Evolutionary conservation across 2,888 invertebrate species (phyloP).

Genomic region (Catocala sponsa): DNA sequence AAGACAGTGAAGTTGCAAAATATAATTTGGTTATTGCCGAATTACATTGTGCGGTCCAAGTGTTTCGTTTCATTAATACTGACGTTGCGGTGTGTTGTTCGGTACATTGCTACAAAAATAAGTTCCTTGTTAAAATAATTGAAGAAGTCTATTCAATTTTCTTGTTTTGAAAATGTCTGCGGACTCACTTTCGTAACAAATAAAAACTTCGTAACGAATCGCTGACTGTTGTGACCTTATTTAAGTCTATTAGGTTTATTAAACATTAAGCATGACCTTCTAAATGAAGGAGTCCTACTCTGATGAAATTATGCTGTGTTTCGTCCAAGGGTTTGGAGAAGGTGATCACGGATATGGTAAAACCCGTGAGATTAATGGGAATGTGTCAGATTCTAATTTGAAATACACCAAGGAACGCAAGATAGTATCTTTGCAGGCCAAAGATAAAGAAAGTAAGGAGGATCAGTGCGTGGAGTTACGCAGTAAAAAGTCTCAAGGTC

Average conservation of each 20-base stretch:
- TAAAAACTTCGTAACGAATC: conserved; percentile 39
- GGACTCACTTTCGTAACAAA: conserved; percentile 41
- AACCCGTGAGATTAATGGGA: conserved; percentile 69
- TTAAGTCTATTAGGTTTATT: conserved; percentile 43
- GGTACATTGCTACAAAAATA: conserved; percentile 20
- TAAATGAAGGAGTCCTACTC: conserved; percentile 85
- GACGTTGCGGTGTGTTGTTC: conserved; percentile 24
- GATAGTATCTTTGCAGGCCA: conserved; percentile 59
- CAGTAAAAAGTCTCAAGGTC: conserved; percentile 57
- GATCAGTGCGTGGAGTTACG: conserved; percentile 60
- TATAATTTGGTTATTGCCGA: conserved; percentile 23
- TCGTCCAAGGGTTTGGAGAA: conserved; percentile 90
- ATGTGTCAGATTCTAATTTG: conserved; percentile 66
- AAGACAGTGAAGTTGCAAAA: conserved; percentile 37
- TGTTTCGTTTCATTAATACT: conserved; percentile 36
- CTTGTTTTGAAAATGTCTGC: conserved; percentile 45
- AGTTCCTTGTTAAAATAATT: conserved; percentile 29
- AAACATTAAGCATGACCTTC: conserved; percentile 70
- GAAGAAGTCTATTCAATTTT: conserved; percentile 44
- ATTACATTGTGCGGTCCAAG: conserved; percentile 24
- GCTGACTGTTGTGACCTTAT: conserved; percentile 52
- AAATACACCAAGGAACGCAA: conserved; percentile 65
- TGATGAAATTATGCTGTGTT: conserved; percentile 90
- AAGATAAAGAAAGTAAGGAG: conserved; percentile 40
- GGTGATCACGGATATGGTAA: conserved; percentile 71